Evolutionary conservation across 2,797 vertebrate genomes (phyloP).

Genomic region (Tragelaphus eurycerus): DNA sequence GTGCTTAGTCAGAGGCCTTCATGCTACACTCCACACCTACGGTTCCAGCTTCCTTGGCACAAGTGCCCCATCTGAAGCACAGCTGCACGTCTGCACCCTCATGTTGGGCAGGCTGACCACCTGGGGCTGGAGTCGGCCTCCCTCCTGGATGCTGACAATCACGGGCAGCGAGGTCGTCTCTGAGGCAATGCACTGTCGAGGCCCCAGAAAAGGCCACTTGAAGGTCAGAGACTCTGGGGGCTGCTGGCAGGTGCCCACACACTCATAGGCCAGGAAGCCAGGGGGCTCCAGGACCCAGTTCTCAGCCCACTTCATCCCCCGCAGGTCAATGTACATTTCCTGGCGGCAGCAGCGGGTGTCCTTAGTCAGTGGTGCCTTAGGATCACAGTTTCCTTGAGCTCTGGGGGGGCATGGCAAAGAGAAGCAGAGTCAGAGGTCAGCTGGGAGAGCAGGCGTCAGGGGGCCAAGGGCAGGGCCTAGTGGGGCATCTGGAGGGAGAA

Average conservation of each 20-base stretch:
- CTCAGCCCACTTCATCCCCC: slow-evolving; percentile 69
- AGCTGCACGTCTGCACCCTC: slow-evolving; percentile 72
- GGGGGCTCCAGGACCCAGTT: slow-evolving; percentile 78
- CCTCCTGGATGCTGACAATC: slow-evolving; percentile 65
- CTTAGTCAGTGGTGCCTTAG: accelerated
- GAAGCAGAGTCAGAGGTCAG: background rate
- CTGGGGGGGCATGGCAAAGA: background rate
- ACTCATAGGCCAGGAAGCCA: slow-evolving; percentile 68
- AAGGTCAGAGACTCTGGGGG: background rate
- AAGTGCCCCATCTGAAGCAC: slow-evolving; percentile 36
- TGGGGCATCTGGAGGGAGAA: background rate
- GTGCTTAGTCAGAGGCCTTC: background rate
- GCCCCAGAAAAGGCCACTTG: slow-evolving; percentile 52
- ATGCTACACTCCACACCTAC: accelerated
- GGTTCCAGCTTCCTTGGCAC: slow-evolving; percentile 44
- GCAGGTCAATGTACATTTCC: slow-evolving; percentile 74
- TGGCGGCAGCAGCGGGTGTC: slow-evolving; percentile 68
- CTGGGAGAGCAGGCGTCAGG: background rate
- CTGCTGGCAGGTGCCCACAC: slow-evolving; percentile 72
- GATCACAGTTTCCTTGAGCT: slow-evolving; percentile 64
- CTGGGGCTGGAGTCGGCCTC: slow-evolving; percentile 20
- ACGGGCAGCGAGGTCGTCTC: slow-evolving; percentile 68
- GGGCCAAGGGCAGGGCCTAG: background rate
- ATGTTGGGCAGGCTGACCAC: slow-evolving; percentile 77
- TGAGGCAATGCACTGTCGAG: slow-evolving; percentile 38